Evolutionary conservation across 2,797 vertebrate species (phyloP).

Genomic region (Phalloptychus januarius): DNA sequence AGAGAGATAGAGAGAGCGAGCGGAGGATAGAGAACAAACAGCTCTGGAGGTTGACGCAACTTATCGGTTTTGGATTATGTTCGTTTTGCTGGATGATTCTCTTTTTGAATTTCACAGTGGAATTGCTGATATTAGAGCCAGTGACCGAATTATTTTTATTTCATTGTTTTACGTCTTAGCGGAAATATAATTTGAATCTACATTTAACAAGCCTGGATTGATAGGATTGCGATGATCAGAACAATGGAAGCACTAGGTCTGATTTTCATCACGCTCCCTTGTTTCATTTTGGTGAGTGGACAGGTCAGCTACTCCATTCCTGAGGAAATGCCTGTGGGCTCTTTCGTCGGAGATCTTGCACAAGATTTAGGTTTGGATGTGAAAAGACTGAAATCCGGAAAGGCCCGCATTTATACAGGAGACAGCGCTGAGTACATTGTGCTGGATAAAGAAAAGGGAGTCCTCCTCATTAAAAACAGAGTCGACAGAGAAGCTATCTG

Average conservation of each 20-base stretch:
- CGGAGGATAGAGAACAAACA: slow-evolving; percentile 5
- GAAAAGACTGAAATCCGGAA: slow-evolving; percentile 58
- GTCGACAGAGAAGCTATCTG: slow-evolving; percentile 78
- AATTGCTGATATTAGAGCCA: not conserved
- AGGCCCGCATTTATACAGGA: slow-evolving; percentile 70
- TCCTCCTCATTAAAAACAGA: slow-evolving; percentile 65
- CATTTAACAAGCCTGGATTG: not conserved
- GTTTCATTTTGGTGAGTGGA: slow-evolving; percentile 13
- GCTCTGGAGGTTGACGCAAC: not conserved
- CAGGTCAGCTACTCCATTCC: slow-evolving; percentile 73
- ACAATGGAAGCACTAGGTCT: slow-evolving; percentile 66
- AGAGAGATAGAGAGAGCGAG: slow-evolving; percentile 8
- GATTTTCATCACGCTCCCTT: slow-evolving; percentile 36
- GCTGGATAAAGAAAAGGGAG: slow-evolving; percentile 66
- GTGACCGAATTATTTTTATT: not conserved
- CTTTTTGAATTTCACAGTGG: not conserved
- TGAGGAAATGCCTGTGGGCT: slow-evolving; percentile 72
- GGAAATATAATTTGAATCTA: not conserved
- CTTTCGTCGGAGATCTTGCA: slow-evolving; percentile 72
- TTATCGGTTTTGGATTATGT: not conserved
- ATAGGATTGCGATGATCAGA: slow-evolving; percentile 12
- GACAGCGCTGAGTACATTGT: slow-evolving; percentile 64
- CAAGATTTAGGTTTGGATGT: slow-evolving; percentile 75
- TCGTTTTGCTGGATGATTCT: not conserved
- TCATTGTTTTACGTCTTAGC: not conserved